Evolutionary conservation across 2,888 invertebrate genomes (phyloP), one percentile per base, ranked within the genome.

Genomic region (Orthosia cruda): DNA sequence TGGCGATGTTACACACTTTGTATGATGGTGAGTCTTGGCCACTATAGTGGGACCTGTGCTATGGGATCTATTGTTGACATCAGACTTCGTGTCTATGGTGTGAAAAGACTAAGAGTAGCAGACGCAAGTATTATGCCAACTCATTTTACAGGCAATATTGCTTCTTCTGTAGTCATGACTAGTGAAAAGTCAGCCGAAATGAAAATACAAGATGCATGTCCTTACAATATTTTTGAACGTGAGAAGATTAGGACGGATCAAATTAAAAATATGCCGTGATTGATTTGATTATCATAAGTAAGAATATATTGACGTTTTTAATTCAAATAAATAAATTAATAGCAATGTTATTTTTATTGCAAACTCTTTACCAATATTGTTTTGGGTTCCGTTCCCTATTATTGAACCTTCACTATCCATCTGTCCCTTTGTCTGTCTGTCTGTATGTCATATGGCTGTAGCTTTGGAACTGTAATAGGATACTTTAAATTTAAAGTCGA

Each of bases 61-160:
- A 98, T 98, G 98, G 98, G 98, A 0, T 97, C 97, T 0, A 98
- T 98, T 0, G 97, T 98, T 0, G 97, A 98, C 91, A 96, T 97
- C 0, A 91, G 97, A 54, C 91, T 98, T 3, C 74, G 71, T 2
- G 91, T 92, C 0, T 68, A 62, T 4, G 88, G 90, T 3, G 89
- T 92, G 0, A 67, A 81, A 0, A 76, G 66, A 11, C 66, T 92
- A 5, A 85, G 91, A 16, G 91, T 92, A 7, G 90, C 81, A 0
- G 93, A 93, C 68, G 89, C 89, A 16, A 92, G 93, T 65, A 80
- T 91, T 1, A 92, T 98, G 96, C 97, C 97, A 15, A 66, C 23
- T 3, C 50, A 59, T 5, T 50, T 70, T n/a, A 32, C 70, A 18
- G 77, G 72, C 0, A 13, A n/a, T n/a, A 59, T 55, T 12, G 49